Percentiles rank a stretch among this genome's conserved stretches.
These are phyloP conservation scores for Spea multiplicata DNA, from an alignment of 2,113 vertebrate species.

Conservation along the genomic window DNA sequence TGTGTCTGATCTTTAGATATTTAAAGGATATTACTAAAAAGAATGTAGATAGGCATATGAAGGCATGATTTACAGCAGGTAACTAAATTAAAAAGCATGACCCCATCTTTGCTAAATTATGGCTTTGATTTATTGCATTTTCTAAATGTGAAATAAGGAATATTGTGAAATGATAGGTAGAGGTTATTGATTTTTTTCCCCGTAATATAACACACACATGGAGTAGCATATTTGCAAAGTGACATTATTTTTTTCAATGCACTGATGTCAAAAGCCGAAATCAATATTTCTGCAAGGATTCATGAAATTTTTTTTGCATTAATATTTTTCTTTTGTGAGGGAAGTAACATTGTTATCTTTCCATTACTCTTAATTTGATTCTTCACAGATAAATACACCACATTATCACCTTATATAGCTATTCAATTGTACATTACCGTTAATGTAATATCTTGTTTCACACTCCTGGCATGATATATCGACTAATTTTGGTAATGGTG, in stretches of 20 bases:
- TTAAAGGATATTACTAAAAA: slow-evolving; percentile 4
- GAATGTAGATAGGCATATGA: not conserved
- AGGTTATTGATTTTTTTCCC: not conserved
- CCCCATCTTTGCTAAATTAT: not conserved
- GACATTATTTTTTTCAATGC: not conserved
- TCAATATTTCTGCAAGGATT: slow-evolving; percentile 30
- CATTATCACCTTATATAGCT: slow-evolving; percentile 24
- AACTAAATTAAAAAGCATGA: not conserved
- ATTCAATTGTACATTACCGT: slow-evolving; percentile 23
- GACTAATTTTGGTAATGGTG: slow-evolving; percentile 9
- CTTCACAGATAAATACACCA: slow-evolving; percentile 26
- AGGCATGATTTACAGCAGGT: not conserved
- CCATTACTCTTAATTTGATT: slow-evolving; percentile 40
- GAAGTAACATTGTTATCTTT: slow-evolving; percentile 33
- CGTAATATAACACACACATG: not conserved
- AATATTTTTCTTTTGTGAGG: slow-evolving; percentile 8
- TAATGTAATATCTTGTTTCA: slow-evolving; percentile 39
- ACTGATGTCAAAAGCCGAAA: not conserved
- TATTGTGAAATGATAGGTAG: not conserved
- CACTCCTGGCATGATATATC: slow-evolving; percentile 26
- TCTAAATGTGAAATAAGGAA: not conserved
- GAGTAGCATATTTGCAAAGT: not conserved
- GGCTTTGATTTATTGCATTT: not conserved
- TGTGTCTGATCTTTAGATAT: not conserved
- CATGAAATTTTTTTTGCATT: slow-evolving; percentile 26